These are phyloP conservation scores for Parelbella ahira DNA, from an alignment of 2,888 invertebrate genomes.

Conservation along the genomic window DNA sequence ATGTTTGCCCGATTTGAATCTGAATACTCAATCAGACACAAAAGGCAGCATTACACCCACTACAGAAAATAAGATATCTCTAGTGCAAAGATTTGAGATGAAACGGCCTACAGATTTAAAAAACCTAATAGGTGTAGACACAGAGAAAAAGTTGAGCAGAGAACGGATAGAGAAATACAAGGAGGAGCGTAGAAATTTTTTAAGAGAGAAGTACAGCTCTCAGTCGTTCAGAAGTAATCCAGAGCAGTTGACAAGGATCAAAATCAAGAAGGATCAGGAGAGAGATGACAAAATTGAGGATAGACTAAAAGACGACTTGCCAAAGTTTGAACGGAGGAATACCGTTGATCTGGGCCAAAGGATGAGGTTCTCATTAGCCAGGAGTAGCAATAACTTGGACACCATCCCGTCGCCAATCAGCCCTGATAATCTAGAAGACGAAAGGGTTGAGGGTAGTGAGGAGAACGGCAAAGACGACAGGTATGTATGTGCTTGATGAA, in stretches of 20 bases:
- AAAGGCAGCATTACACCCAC: conserved; percentile 77
- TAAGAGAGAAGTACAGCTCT: conserved; percentile 92
- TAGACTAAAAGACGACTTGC: conserved; percentile 48
- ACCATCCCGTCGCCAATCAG: conserved; percentile 55
- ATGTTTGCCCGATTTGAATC: conserved; percentile 63
- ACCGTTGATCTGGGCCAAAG: conserved; percentile 72
- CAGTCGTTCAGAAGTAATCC: conserved; percentile 87
- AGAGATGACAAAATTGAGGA: conserved; percentile 47
- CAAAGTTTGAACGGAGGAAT: conserved; percentile 69
- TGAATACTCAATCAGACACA: conserved; percentile 49
- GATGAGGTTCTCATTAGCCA: conserved; percentile 63
- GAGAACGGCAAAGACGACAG: conserved; percentile 27
- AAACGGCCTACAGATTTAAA: conserved; percentile 54
- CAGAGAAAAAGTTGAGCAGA: conserved; percentile 83
- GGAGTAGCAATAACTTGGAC: conserved; percentile 62
- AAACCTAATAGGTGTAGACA: conserved; percentile 58
- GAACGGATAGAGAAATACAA: conserved; percentile 95
- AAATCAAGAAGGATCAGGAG: conserved; percentile 57
- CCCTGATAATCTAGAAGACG: conserved; percentile 32
- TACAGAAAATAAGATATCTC: conserved; percentile 81
- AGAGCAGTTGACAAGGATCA: conserved; percentile 67
- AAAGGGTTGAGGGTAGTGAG: conserved; percentile 25
- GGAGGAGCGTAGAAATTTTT: conserved; percentile 91
- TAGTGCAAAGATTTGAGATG: conserved; percentile 75
- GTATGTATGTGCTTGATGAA: too few relatives aligned